Conservation (phyloP, 2,797 vertebrate species). For the Balearica regulorum region DNA sequence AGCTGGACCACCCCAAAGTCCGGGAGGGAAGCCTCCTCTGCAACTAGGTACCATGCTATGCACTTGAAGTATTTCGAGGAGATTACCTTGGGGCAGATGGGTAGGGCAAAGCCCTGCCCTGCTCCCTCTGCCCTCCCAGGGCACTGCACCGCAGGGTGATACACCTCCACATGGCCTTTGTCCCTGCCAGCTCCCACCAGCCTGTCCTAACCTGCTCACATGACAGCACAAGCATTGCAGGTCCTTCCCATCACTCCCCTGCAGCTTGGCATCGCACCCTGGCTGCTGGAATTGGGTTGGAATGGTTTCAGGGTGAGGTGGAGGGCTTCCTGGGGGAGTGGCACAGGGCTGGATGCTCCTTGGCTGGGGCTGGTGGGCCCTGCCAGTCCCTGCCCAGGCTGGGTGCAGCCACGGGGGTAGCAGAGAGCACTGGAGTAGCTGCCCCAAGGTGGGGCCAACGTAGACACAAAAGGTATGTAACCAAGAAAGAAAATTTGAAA, state of each 20-base stretch:
- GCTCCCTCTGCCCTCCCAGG: not conserved
- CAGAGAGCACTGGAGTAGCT: not conserved
- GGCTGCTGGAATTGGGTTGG: not conserved
- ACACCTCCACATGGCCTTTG: not conserved
- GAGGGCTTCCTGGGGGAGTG: not conserved
- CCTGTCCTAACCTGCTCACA: rapidly evolving
- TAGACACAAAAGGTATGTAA: not conserved
- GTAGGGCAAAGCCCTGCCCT: not conserved
- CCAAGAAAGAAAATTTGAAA: not conserved
- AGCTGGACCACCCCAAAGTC: not conserved
- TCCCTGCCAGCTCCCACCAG: not conserved
- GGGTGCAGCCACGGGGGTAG: not conserved
- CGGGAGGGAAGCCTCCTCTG: not conserved
- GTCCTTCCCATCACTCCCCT: not conserved
- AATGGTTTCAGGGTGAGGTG: not conserved
- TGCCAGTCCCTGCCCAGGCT: not conserved
- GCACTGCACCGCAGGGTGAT: rapidly evolving
- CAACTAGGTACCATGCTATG: not conserved
- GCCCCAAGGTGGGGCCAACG: not conserved
- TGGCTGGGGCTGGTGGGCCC: not conserved
- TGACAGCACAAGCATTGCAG: not conserved
- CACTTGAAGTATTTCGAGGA: rapidly evolving
- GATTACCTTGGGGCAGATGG: not conserved
- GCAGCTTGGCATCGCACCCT: not conserved
- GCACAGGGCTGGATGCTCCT: rapidly evolving